These are phyloP conservation scores for Pristis pectinata DNA, from an alignment of 2,797 vertebrate genomes.

Conservation along the genomic window DNA sequence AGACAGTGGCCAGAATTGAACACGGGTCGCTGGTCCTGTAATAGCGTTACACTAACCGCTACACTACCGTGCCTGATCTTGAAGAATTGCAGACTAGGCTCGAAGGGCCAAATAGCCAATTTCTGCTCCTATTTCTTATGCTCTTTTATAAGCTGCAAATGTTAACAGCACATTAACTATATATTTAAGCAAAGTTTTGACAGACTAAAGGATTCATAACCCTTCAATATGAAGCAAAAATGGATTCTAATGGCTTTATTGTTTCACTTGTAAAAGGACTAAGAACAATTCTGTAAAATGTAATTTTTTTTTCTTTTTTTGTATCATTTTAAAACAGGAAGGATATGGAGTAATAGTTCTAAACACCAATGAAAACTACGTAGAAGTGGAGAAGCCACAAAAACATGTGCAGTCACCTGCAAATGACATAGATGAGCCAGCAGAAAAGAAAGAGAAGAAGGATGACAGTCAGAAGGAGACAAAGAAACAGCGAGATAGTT, in stretches of 20 bases:
- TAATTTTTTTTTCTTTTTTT: constrained; percentile 43
- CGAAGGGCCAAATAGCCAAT: no score
- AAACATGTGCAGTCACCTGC: constrained; percentile 59
- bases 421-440: constrained; percentile 83
- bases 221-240: neutral
- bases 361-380: constrained; percentile 96
- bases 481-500: constrained; percentile 86
- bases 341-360: constrained; percentile 90
- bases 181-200: neutral
- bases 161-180: neutral
- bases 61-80: no score
- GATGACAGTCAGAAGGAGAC: constrained; percentile 76
- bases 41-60: no score
- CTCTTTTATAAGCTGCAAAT: neutral
- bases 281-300: neutral
- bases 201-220: neutral
- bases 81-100: no score
- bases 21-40: no score
- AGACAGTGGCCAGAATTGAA: no score
- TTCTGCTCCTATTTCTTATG: no score
- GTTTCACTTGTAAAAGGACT: neutral
- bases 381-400: constrained; percentile 83
- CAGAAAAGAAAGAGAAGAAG: constrained; percentile 88
- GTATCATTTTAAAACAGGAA: constrained; percentile 63
- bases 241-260: neutral